A percentile compares a stretch with the other conserved stretches of the same genome.
phyloP scores from a whole-genome alignment of 1,140 invertebrate genomes.

The Zaprionus gabonicus region DNA sequence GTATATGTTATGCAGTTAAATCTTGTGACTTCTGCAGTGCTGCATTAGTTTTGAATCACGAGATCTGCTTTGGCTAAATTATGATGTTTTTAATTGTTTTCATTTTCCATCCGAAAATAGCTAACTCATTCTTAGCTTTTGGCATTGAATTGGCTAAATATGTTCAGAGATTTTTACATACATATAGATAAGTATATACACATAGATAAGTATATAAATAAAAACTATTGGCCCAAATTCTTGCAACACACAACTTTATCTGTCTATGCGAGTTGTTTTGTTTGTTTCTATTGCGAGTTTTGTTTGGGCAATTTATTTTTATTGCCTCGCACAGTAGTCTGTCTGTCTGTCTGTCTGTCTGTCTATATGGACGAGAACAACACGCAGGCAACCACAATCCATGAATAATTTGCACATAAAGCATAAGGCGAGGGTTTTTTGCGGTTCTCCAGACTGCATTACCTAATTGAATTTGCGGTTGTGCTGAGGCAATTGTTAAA shows the following conservation, averaged over 20 bases:
- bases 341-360: neutral
- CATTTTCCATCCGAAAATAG: conserved; percentile 2
- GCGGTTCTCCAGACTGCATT: conserved; percentile 32
- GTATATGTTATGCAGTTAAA: conserved; percentile 47
- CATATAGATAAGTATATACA: neutral
- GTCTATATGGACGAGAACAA: neutral
- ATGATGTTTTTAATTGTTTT: conserved; percentile 14
- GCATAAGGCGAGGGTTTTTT: conserved; percentile 31
- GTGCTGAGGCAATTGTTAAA: neutral
- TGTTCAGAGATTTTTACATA: conserved; percentile 6
- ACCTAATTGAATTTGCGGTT: conserved; percentile 40
- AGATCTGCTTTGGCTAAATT: conserved; percentile 20
- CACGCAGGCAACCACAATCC: conserved; percentile 6
- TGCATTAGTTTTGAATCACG: conserved; percentile 33
- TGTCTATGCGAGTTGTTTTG: conserved; percentile 24
- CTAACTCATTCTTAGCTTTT: conserved; percentile 4
- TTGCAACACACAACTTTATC: conserved; percentile 36
- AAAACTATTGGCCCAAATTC: conserved; percentile 20
- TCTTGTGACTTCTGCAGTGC: conserved; percentile 65
- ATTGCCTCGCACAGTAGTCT: conserved; percentile 26
- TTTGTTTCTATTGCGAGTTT: conserved; percentile 13
- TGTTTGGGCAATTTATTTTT: conserved; percentile 46
- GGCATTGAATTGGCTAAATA: conserved; percentile 35
- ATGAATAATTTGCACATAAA: conserved; percentile 46
- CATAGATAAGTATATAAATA: conserved; percentile 3